These are phyloP conservation scores for Mya arenaria DNA, from an alignment of 1,140 invertebrate genomes.

Conservation along the genomic window DNA sequence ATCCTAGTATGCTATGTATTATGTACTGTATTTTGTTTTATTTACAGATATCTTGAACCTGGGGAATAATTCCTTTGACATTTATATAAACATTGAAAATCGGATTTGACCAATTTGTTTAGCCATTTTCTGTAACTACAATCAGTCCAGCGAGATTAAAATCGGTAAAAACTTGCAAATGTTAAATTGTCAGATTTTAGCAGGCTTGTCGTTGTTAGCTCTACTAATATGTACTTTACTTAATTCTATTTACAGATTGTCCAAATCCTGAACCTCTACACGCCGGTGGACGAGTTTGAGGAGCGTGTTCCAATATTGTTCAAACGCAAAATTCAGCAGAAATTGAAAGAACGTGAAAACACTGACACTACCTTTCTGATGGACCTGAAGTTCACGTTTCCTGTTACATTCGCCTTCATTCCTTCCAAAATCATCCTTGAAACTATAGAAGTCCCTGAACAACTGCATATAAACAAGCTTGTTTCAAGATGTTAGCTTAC, in stretches of 20 bases:
- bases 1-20: too few relatives aligned
- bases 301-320: conserved; percentile 91
- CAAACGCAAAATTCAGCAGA: conserved; percentile 92
- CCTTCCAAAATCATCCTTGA: conserved; percentile 94
- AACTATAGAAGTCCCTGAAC: conserved; percentile 92
- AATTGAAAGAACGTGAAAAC: conserved; percentile 85
- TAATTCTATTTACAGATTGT: conserved; percentile 85
- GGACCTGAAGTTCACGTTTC: conserved; percentile 91
- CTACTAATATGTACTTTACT: too few relatives aligned
- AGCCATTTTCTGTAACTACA: too few relatives aligned
- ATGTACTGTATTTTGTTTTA: too few relatives aligned
- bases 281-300: conserved; percentile 94
- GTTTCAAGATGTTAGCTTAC: conserved; percentile 79
- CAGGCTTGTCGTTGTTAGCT: too few relatives aligned
- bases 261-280: conserved; percentile 94
- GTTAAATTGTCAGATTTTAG: too few relatives aligned
- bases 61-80: too few relatives aligned
- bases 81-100: too few relatives aligned
- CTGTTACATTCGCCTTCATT: conserved; percentile 93
- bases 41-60: too few relatives aligned
- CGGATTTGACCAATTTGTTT: too few relatives aligned
- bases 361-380: conserved; percentile 88
- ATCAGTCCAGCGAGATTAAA: too few relatives aligned
- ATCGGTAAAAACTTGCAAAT: too few relatives aligned
- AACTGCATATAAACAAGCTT: conserved; percentile 79